A percentile compares a stretch with the other conserved stretches of the same genome.
These are phyloP conservation scores for Acleris laterana DNA, from an alignment of 2,888 invertebrate species.

Conservation along the genomic window DNA sequence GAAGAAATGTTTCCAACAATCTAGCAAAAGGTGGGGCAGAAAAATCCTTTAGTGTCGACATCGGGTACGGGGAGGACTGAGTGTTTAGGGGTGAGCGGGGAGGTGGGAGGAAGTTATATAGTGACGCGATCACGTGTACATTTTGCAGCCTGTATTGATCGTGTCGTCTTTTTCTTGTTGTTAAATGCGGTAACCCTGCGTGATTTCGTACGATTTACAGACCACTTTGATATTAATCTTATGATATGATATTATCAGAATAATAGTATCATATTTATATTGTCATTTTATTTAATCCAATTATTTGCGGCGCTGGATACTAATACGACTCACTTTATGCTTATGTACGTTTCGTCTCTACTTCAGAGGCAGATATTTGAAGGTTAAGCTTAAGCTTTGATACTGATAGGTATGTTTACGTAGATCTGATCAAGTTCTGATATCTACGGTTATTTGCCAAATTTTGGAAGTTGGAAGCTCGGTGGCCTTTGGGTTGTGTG, in stretches of 20 bases:
- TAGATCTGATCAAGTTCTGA: no score
- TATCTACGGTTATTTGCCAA: not conserved
- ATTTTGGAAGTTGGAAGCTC: conserved; percentile 11
- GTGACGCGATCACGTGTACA: conserved; percentile 84
- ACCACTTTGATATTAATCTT: conserved; percentile 18
- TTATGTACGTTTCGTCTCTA: conserved; percentile 11
- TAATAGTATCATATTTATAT: conserved; percentile 13
- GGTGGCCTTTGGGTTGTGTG: conserved; percentile 10
- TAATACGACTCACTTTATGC: conserved; percentile 23
- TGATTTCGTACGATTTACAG: conserved; percentile 48
- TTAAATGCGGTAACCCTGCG: conserved; percentile 64
- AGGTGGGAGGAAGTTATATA: conserved; percentile 80
- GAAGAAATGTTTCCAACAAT: conserved; percentile 52
- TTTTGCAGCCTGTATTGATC: conserved; percentile 83
- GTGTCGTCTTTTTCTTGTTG: conserved; percentile 72
- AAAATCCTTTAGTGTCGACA: conserved; percentile 75
- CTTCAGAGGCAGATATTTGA: not conserved
- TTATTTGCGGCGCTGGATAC: conserved; percentile 22
- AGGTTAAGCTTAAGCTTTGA: no score
- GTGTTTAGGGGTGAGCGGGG: conserved; percentile 73
- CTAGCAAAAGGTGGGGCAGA: conserved; percentile 55
- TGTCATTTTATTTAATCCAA: not conserved
- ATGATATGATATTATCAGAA: conserved; percentile 3
- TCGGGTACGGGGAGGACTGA: conserved; percentile 64
- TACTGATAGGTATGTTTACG: no score